These are phyloP conservation scores for Dicaeum eximium DNA, from an alignment of 2,113 vertebrate species.

Conservation along the genomic window DNA sequence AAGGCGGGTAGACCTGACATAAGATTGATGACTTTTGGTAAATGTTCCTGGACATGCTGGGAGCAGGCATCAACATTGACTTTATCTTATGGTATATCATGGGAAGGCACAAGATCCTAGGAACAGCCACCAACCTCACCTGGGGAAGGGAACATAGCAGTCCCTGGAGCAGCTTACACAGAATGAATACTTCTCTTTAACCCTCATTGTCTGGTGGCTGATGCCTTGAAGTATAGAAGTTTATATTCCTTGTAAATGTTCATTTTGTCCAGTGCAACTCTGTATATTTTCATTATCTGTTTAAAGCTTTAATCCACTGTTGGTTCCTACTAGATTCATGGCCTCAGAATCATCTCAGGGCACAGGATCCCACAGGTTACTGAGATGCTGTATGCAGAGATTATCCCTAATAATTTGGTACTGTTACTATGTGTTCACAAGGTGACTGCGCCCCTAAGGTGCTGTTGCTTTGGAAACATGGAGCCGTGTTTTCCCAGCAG, in stretches of 20 bases:
- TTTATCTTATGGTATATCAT: neutral
- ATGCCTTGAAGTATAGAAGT: neutral
- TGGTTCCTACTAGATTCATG: neutral
- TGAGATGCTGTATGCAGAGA: neutral
- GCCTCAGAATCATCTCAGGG: neutral
- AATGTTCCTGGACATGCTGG: fast-evolving
- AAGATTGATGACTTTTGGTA: neutral
- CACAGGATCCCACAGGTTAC: neutral
- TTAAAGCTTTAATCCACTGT: neutral
- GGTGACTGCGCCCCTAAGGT: neutral
- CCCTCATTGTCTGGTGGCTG: neutral
- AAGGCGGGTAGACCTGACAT: fast-evolving
- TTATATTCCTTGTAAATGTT: neutral
- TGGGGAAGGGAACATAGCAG: neutral
- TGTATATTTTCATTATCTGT: neutral
- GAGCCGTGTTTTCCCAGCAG: neutral
- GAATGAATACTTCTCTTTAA: neutral
- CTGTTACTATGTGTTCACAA: neutral
- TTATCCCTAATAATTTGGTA: neutral
- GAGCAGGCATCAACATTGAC: neutral
- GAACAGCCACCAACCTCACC: neutral
- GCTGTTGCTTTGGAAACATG: fast-evolving
- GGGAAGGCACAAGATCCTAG: neutral
- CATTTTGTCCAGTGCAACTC: neutral
- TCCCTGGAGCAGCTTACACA: neutral